These are phyloP conservation scores for Athene cunicularia DNA, from an alignment of 2,113 vertebrate genomes.

Conservation along the genomic window DNA sequence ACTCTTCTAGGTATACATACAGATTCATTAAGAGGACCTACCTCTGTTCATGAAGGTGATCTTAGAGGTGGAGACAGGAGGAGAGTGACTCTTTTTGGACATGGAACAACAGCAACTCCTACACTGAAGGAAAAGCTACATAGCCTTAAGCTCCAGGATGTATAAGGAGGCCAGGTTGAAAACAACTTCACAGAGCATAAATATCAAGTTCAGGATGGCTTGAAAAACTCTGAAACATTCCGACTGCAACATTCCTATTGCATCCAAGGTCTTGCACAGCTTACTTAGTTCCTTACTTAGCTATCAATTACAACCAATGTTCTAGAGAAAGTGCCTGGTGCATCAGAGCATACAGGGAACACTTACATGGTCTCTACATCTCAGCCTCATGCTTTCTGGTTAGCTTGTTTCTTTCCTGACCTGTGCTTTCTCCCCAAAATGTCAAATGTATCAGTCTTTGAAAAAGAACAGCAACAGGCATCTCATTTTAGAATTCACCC, in stretches of 20 bases:
- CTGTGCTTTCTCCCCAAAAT: not conserved
- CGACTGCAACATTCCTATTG: not conserved
- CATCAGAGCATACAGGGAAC: not conserved
- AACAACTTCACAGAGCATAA: not conserved
- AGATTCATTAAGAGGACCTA: not conserved
- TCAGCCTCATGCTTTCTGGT: not conserved
- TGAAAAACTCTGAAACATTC: not conserved
- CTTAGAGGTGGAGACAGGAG: not conserved
- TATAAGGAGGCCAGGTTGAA: not conserved
- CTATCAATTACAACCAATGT: not conserved
- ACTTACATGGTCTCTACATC: not conserved
- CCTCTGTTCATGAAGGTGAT: not conserved
- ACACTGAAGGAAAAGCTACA: not conserved
- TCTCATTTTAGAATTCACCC: not conserved
- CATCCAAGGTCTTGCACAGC: not conserved
- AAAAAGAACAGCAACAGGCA: not conserved
- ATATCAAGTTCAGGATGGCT: not conserved
- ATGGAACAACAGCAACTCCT: not conserved
- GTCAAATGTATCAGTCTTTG: not conserved
- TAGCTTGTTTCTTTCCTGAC: not conserved
- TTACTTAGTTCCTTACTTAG: not conserved
- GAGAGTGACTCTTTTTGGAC: not conserved
- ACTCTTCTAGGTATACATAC: not conserved
- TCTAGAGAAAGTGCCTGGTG: not conserved
- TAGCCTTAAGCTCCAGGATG: not conserved